phyloP scores from a whole-genome alignment of 2,888 invertebrate species.

The Lithophane semibrunnea region DNA sequence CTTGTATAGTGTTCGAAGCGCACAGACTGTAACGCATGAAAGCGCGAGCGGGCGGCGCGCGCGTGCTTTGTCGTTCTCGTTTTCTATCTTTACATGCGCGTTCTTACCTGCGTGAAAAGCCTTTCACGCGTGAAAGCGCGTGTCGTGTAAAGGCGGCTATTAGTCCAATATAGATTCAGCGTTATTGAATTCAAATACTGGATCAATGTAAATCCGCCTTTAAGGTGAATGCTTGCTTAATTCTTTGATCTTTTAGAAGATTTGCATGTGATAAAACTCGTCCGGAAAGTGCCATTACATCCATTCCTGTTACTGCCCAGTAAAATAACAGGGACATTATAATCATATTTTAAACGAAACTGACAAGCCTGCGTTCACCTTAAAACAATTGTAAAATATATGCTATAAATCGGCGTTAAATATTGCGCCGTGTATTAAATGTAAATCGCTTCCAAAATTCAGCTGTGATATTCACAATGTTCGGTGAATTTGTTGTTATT shows the following conservation, averaged over 20 bases:
- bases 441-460: conserved; percentile 29
- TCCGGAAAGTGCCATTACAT: not conserved
- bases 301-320: not conserved
- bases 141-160: no score
- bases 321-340: not conserved
- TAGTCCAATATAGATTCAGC: not conserved
- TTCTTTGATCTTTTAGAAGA: not conserved
- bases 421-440: not conserved
- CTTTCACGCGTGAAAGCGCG: no score
- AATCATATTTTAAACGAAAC: not conserved
- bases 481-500: not conserved
- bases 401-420: conserved; percentile 6
- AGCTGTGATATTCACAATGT: conserved; percentile 1
- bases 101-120: no score
- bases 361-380: not conserved
- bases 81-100: no score
- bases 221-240: not conserved
- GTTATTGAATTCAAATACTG: not conserved
- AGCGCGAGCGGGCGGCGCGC: no score
- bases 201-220: not conserved
- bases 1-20: no score
- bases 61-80: no score
- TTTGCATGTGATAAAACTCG: no score
- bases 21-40: no score
- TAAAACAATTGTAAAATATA: conserved; percentile 9